Evolutionary conservation across 1,140 invertebrate genomes (phyloP), one percentile per base, ranked within the genome.

Genomic region (Phenacoccus solenopsis): DNA sequence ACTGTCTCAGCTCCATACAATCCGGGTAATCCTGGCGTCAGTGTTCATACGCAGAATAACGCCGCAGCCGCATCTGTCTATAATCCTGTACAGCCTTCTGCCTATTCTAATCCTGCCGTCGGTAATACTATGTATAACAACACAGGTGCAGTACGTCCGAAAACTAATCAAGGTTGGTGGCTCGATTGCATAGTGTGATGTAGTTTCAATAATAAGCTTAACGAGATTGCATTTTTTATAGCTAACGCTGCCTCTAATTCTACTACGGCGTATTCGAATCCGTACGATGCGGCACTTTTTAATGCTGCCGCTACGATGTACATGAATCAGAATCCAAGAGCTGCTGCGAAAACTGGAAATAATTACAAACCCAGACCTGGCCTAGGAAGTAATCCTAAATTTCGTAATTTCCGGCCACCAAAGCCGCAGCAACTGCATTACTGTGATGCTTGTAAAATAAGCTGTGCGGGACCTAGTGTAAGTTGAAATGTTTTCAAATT

Each of bases 381-480:
- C 9, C 22, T 64, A 1, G 59, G 59, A 25, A 64, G 59, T 16
- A 64, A 64, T 64, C 59, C 10, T 25, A 64, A 64, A 64, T 64
- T 64, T 64, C 59, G 10, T 16, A 24, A 24, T 25, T 64, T 24
- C 86, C 88, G 16, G 16, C 87, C 90, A 16, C 91, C 91, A 0
- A 93, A 94, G 75, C 90, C 91, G 10, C 91, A 94, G 77, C 91
- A 94, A 76, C 81, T 95, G 59, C 92, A 95, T 79, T 96, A 96
- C 78, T 96, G 93, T 78, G 93, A 97, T 79, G 92, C 97, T 9
- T 98, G 96, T 80, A 97, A 98, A 78, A 98, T 98, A 76, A 97
- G 93, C 73, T 98, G 94, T 81, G 94, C 93, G 73, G 94, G 94
- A 0, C 92, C 93, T 0, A 91, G 92, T 82, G 87, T 88, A 75